Evolutionary conservation across 1,140 invertebrate genomes (phyloP).

Genomic region (Aphaenogaster rudis): DNA sequence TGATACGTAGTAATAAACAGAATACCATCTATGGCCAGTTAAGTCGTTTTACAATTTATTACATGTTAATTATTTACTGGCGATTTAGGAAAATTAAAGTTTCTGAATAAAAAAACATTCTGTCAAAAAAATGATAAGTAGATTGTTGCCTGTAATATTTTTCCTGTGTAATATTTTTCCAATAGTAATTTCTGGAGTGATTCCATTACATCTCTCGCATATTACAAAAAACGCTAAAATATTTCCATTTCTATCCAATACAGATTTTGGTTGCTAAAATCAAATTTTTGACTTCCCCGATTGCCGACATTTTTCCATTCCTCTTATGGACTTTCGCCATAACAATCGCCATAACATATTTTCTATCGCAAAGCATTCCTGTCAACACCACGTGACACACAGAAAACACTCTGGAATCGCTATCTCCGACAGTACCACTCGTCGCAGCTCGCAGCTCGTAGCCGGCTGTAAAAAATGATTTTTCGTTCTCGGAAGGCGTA

Average conservation of each 20-base stretch:
- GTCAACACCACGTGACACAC: not conserved
- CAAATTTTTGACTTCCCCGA: not conserved
- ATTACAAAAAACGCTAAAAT: not conserved
- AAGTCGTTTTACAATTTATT: no score
- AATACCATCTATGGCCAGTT: no score
- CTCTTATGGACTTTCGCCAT: not conserved
- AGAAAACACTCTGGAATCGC: conserved; percentile 15
- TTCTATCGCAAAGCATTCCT: not conserved
- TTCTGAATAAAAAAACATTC: no score
- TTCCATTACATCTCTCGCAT: not conserved
- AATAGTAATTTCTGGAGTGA: not conserved
- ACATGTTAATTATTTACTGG: no score
- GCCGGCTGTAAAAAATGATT: conserved; percentile 70
- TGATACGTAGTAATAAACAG: no score
- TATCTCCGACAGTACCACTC: not conserved
- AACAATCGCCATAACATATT: conserved; percentile 23
- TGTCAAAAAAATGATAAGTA: not conserved
- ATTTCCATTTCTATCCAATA: not conserved
- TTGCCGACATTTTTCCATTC: not conserved
- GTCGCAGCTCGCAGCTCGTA: conserved; percentile 19
- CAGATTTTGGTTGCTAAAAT: not conserved
- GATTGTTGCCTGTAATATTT: not conserved
- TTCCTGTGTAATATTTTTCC: not conserved
- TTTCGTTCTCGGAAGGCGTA: conserved; percentile 72
- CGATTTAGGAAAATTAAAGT: no score